Conservation (phyloP, 2,797 vertebrate species). For the Sebastes flavidus region DNA sequence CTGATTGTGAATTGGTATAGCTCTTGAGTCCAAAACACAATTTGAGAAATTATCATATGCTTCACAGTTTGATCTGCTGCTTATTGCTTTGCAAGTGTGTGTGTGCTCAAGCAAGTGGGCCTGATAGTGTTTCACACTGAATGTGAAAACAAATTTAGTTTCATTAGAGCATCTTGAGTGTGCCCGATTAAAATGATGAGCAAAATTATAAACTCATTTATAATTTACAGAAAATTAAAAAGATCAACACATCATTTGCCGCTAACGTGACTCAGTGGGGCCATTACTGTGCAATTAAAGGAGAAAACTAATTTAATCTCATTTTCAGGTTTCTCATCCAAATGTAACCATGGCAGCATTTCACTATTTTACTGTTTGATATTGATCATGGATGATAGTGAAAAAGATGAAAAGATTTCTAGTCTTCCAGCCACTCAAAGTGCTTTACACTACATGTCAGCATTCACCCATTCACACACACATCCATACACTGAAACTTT, state of each 20-base stretch:
- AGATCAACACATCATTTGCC: conserved; percentile 8
- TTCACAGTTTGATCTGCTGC: conserved; percentile 14
- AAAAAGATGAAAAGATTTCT: not conserved
- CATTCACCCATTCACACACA: too few relatives aligned
- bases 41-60: not conserved
- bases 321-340: not conserved
- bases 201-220: conserved; percentile 11
- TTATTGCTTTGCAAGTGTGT: not conserved
- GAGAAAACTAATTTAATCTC: not conserved
- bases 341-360: not conserved
- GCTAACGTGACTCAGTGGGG: not conserved
- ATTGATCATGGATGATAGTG: not conserved
- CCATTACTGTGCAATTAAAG: not conserved
- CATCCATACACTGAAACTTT: too few relatives aligned
- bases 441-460: too few relatives aligned
- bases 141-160: conserved; percentile 19
- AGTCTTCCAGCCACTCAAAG: too few relatives aligned
- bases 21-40: conserved; percentile 7
- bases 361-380: not conserved
- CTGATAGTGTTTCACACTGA: not conserved
- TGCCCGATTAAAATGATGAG: conserved; percentile 21
- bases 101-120: not conserved
- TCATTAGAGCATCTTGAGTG: conserved; percentile 1
- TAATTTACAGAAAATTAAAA: conserved; percentile 29
- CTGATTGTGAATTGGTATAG: conserved; percentile 7